Evolutionary conservation across 2,888 invertebrate genomes (phyloP).

Genomic region (Leptarthrus brevirostris): DNA sequence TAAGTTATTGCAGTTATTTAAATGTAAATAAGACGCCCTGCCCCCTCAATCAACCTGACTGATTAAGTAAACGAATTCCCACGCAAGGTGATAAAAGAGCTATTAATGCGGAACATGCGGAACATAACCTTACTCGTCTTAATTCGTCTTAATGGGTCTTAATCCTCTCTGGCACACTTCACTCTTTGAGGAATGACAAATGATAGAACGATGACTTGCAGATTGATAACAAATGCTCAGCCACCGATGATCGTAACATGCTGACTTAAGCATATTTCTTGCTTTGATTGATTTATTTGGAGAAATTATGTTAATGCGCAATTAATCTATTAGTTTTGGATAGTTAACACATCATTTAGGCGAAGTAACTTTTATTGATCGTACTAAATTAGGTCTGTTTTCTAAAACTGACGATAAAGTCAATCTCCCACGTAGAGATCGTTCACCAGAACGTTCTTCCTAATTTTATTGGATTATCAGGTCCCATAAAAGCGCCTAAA

Average conservation of each 20-base stretch:
- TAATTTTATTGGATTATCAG: too few species aligned
- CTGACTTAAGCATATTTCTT: not conserved
- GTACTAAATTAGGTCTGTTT: too few species aligned
- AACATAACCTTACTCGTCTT: conserved; percentile 35
- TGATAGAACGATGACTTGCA: conserved; percentile 43
- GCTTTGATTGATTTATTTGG: conserved; percentile 27
- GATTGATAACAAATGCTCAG: conserved; percentile 29
- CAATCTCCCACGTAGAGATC: too few species aligned
- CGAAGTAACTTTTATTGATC: too few species aligned
- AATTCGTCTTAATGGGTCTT: conserved; percentile 36
- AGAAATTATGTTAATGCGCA: not conserved
- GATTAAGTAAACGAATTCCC: conserved; percentile 17
- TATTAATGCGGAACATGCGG: conserved; percentile 19
- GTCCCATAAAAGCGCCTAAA: too few species aligned
- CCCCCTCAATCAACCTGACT: too few species aligned
- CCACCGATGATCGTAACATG: not conserved
- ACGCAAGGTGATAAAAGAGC: conserved; percentile 35
- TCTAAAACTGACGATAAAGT: too few species aligned
- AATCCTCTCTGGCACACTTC: conserved; percentile 45
- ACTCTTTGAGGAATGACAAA: conserved; percentile 39
- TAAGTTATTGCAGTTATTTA: too few species aligned
- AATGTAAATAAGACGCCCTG: too few species aligned
- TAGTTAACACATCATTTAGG: too few species aligned
- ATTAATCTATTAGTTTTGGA: too few species aligned
- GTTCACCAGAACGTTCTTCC: too few species aligned